Base-by-base conservation (phyloP, 2,888 invertebrate species). In the Lottia scabra region DNA sequence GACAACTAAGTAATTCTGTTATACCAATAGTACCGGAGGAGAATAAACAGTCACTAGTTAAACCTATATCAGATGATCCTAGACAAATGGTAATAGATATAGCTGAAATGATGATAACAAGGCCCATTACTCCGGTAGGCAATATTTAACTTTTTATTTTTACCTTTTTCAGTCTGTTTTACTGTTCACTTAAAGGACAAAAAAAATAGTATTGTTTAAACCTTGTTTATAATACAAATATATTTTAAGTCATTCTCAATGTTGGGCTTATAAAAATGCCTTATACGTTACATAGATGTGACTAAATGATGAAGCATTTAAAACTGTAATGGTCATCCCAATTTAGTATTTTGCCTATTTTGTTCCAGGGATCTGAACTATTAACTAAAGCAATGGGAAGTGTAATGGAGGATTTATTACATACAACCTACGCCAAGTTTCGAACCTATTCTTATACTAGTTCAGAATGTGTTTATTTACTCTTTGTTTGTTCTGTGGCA, bases 1-100 rank as follows among this genome's bases (percentile, higher is more conserved):
- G 98, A 16, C 97, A 98, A 91, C 90, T 96, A 70, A 95, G 96
- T 0, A 96, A 96, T 90, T 94, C 96, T 13, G 96, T 97, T 83
- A 92, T 98, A 84, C 98, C 92, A 0, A 84, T 89, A 45, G 71
- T 85, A 23, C 87, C 88, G 0, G 84, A 85, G 66, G 84, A 83
- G 45, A 84, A 81, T 69, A 79, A 79, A 43, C 80, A 76, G 63
- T 78, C 82, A 6, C 64, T 85, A 19, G 81, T 80, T 10, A 81
- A 79, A 70, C 85, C 84, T 10, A 79, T 85, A 23, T 81, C 85
- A 12, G 67, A 69, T 43, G 82, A 84, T 65, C 78, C 78, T 8
- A 71, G 67, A 27, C 77, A 83, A 70, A 81, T 87, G 81, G 84
- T 82, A 16, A 72, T 67, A 8, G 83, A 84, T 71, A 82, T 91